Percentiles rank a stretch among this genome's conserved stretches.
phyloP scores from a whole-genome alignment of 2,113 vertebrate genomes.

The Amblyopsis rosae region DNA sequence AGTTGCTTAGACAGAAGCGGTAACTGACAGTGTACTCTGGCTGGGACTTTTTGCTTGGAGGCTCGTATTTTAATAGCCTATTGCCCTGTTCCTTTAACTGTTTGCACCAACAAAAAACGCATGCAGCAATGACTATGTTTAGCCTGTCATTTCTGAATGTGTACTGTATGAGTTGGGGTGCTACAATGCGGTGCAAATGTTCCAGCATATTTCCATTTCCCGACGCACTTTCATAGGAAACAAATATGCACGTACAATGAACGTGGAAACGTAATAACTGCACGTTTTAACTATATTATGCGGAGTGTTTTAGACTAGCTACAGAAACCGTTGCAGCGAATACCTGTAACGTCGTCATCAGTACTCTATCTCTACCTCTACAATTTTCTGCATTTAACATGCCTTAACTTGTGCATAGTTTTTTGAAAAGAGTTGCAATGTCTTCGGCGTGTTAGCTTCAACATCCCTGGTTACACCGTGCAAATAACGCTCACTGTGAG shows the following conservation, averaged over 20 bases:
- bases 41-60: constrained; percentile 24
- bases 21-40: constrained; percentile 27
- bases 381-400: constrained; percentile 19
- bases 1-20: constrained; percentile 32
- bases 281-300: constrained; percentile 43
- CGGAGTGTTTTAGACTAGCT: constrained; percentile 36
- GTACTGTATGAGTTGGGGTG: constrained; percentile 42
- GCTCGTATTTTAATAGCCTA: constrained; percentile 27
- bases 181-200: constrained; percentile 39
- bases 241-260: constrained; percentile 40
- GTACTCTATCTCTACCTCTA: constrained; percentile 17
- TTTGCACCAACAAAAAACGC: constrained; percentile 34
- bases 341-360: constrained; percentile 12
- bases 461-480: constrained; percentile 73
- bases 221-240: constrained; percentile 26
- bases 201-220: constrained; percentile 49
- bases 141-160: constrained; percentile 52
- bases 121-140: constrained; percentile 50
- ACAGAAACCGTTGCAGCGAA: background rate
- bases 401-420: constrained; percentile 42
- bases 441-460: constrained; percentile 64
- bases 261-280: constrained; percentile 50
- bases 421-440: constrained; percentile 40
- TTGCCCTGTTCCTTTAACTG: constrained; percentile 40
- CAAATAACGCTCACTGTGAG: constrained; percentile 78